Percentiles rank a stretch among this genome's conserved stretches.
Evolutionary conservation across 2,888 invertebrate genomes (phyloP).

Genomic region (Volucella zonaria): DNA sequence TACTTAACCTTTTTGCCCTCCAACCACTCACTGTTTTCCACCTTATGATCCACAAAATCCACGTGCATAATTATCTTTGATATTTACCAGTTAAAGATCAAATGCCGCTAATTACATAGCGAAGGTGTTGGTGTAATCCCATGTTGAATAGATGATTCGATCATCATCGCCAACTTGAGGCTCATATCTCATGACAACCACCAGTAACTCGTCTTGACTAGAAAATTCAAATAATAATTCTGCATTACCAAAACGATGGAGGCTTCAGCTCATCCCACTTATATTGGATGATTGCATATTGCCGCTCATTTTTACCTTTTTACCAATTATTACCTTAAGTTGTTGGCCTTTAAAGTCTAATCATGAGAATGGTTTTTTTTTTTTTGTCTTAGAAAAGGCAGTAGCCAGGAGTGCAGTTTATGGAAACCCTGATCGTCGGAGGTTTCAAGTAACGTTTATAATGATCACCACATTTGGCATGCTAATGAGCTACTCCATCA

Average conservation of each 20-base stretch:
- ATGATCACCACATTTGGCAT: too few species aligned
- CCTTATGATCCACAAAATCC: slow-evolving; percentile 25
- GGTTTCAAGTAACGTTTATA: too few species aligned
- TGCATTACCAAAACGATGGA: slow-evolving; percentile 29
- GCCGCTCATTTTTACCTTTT: too few species aligned
- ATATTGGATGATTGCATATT: too few species aligned
- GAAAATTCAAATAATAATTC: slow-evolving; percentile 14
- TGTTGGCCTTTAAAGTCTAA: too few species aligned
- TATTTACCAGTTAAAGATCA: slow-evolving; percentile 33
- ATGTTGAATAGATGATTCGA: slow-evolving; percentile 19
- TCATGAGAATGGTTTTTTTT: too few species aligned
- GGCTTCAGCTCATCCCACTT: slow-evolving; percentile 26
- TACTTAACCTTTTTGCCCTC: too few species aligned
- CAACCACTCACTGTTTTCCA: neutral
- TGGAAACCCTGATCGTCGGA: too few species aligned
- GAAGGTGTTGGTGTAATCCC: slow-evolving; percentile 37
- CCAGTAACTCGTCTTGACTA: neutral
- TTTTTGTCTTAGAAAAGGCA: too few species aligned
- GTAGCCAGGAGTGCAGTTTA: too few species aligned
- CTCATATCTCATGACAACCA: slow-evolving; percentile 5
- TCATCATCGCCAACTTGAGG: slow-evolving; percentile 12
- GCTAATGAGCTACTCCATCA: too few species aligned
- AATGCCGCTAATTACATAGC: slow-evolving; percentile 48
- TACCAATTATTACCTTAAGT: too few species aligned
- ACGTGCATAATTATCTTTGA: slow-evolving; percentile 28